Base-by-base conservation (phyloP, 2,888 invertebrate genomes). In the Leptura quadrifasciata region DNA sequence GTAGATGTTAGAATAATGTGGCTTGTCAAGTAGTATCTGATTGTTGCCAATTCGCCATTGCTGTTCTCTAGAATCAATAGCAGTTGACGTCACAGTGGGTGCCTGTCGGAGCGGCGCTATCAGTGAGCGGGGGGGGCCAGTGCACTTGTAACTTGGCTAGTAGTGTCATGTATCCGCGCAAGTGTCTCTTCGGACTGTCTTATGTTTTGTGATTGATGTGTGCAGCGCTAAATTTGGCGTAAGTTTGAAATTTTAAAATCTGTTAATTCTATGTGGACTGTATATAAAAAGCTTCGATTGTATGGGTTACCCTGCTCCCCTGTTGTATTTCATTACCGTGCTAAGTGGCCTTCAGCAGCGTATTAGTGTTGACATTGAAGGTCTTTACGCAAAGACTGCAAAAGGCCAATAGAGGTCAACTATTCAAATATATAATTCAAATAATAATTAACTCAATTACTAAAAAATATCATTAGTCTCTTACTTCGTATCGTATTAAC, bases 81-180 rank as follows among this genome's bases (percentile, higher is more conserved):
- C 83, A 84, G 87, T 87, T 89, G 89, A 89, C 89, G 89, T 89
- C 89, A 89, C 87, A 85, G 85, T 86, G 84, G 83, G 85, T 85
- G 86, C 86, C 86, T 80, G 79, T 77, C 78, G 78, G 72, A 86
- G 84, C 86, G 86, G 88, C 87, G 88, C 88, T 89, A 89, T 89
- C 89, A 88, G 87, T 85, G 84, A 82, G 83, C 84, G 82, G 85
- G 84, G 80, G 82, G 87, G 87, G 88, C 86, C 87, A 88, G 88
- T 88, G 88, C 89, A 89, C 89, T 89, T 89, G 89, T 89, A 89
- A 89, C 88, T 89, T 89, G 88, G 89, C 87, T 88, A 89, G 88
- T 89, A 89, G 89, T 89, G 89, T 88, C 87, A 89, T 89, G 88
- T 88, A 89, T 88, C 86, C 87, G 88, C 87, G 89, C 88, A 88